Evolutionary conservation across 2,797 vertebrate genomes (phyloP).

Genomic region (Sarcophilus harrisii): DNA sequence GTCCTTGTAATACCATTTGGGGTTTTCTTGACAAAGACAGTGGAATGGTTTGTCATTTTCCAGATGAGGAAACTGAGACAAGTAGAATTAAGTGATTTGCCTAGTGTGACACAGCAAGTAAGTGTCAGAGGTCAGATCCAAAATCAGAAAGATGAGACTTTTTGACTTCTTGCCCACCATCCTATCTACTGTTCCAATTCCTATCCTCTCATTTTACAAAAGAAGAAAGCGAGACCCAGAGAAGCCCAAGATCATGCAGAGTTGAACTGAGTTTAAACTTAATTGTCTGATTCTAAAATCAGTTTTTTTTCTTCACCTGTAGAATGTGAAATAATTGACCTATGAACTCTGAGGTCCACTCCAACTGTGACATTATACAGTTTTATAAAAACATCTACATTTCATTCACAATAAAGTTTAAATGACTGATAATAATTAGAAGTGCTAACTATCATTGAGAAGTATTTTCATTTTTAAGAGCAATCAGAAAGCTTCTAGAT

Average conservation of each 20-base stretch:
- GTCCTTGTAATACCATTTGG: background rate
- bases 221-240: background rate
- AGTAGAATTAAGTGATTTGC: background rate
- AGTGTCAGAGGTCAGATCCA: background rate
- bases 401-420: background rate
- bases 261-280: background rate
- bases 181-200: background rate
- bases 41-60: background rate
- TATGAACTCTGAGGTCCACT: background rate
- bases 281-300: background rate
- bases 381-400: background rate
- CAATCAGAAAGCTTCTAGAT: background rate
- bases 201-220: background rate
- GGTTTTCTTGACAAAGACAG: background rate
- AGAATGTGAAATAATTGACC: background rate
- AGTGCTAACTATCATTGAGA: background rate
- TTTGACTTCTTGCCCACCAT: background rate
- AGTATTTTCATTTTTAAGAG: background rate
- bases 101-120: background rate
- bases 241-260: background rate
- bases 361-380: background rate
- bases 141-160: background rate
- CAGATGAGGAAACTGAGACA: background rate
- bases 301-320: background rate
- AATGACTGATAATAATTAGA: background rate